phyloP scores from a whole-genome alignment of 2,113 vertebrate species.

The Cinclus mexicanus region DNA sequence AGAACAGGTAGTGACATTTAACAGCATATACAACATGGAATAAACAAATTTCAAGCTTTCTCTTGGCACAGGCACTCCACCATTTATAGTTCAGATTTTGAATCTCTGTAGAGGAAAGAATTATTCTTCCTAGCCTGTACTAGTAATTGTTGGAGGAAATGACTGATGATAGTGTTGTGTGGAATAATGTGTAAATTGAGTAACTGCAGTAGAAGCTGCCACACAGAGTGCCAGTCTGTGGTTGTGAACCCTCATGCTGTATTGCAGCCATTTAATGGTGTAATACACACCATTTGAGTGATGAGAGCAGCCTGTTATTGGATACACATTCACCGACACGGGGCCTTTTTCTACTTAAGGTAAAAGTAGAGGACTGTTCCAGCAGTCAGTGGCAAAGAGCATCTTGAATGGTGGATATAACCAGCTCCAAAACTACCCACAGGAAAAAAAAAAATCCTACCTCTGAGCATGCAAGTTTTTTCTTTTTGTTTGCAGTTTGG shows the following conservation, averaged over 20 bases:
- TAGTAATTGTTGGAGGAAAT: not conserved
- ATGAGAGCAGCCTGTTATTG: not conserved
- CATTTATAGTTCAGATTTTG: not conserved
- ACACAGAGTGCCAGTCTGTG: not conserved
- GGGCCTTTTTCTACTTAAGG: not conserved
- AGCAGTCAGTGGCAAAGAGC: not conserved
- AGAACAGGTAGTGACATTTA: not conserved
- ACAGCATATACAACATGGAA: not conserved
- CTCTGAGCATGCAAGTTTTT: accelerated
- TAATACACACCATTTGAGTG: not conserved
- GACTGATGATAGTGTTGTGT: not conserved
- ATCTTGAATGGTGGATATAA: not conserved
- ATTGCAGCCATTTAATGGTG: not conserved
- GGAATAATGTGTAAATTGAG: not conserved
- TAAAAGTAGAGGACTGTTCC: not conserved
- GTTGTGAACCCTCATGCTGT: not conserved
- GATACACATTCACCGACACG: not conserved
- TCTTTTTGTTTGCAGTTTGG: not conserved
- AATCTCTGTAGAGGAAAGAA: not conserved
- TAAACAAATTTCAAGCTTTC: not conserved
- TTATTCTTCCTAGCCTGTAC: not conserved
- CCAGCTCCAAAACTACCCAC: not conserved
- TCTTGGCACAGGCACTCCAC: not conserved
- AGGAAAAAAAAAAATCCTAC: not conserved
- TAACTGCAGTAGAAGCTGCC: not conserved